Evolutionary conservation across 2,888 invertebrate genomes (phyloP).

Genomic region (Panopea generosa): DNA sequence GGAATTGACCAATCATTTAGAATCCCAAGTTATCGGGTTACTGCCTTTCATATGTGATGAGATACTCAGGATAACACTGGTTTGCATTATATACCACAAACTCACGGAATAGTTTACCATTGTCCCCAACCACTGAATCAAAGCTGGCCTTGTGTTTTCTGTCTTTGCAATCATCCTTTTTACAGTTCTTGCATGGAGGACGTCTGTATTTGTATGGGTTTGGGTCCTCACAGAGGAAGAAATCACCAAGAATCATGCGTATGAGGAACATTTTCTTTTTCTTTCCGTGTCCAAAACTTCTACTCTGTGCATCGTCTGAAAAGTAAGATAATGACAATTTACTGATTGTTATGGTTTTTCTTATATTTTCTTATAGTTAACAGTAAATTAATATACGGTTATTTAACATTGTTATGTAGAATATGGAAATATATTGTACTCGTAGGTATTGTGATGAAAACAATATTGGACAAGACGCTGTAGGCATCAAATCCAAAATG

Average conservation of each 20-base stretch:
- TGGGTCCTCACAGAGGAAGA: constrained; percentile 43
- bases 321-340: constrained; percentile 8
- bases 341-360: too few species aligned
- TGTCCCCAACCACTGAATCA: constrained; percentile 69
- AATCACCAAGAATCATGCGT: constrained; percentile 66
- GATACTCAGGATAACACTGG: constrained; percentile 72
- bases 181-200: constrained; percentile 61
- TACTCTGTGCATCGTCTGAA: constrained; percentile 56
- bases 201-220: constrained; percentile 61
- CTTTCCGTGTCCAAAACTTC: constrained; percentile 36
- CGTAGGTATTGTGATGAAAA: too few species aligned
- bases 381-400: too few species aligned
- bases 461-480: too few species aligned
- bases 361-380: too few species aligned
- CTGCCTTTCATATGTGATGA: constrained; percentile 69
- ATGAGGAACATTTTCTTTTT: constrained; percentile 68
- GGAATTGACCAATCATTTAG: too few species aligned
- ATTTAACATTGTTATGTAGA: too few species aligned
- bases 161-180: constrained; percentile 46
- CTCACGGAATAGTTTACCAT: constrained; percentile 66
- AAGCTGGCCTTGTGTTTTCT: constrained; percentile 38
- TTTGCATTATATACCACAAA: constrained; percentile 70
- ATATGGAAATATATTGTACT: too few species aligned
- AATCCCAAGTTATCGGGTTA: too few species aligned
- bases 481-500: too few species aligned